Conservation (phyloP, 1,140 invertebrate genomes). For the Anagrus nilaparvatae region DNA sequence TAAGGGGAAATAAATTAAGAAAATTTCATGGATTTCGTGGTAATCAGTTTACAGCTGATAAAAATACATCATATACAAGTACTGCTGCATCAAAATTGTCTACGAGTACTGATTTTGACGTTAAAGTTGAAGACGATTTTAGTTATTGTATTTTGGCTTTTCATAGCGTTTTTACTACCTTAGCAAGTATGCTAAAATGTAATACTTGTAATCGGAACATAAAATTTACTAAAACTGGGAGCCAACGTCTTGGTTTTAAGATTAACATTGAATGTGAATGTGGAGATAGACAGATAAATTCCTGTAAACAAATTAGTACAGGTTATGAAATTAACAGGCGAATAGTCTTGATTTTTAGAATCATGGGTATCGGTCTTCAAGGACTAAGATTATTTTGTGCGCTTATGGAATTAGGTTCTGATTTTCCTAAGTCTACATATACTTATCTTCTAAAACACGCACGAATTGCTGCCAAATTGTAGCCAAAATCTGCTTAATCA, state of each 20-base stretch:
- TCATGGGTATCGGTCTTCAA: slow-evolving; percentile 7
- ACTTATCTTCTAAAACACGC: slow-evolving; percentile 4
- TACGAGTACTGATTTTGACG: neutral
- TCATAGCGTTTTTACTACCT: slow-evolving; percentile 5
- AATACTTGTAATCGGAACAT: slow-evolving; percentile 1
- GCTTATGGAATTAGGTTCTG: slow-evolving; percentile 7
- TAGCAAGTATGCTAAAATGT: slow-evolving; percentile 5
- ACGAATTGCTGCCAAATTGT: slow-evolving; percentile 5
- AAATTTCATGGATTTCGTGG: too few relatives aligned
- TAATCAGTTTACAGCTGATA: slow-evolving; percentile 1
- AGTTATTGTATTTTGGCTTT: slow-evolving; percentile 10
- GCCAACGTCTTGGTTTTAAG: neutral
- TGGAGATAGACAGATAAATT: slow-evolving; percentile 5
- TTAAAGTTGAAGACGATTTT: too few relatives aligned
- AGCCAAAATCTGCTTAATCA: slow-evolving; percentile 5
- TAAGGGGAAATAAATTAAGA: too few relatives aligned
- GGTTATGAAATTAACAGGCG: slow-evolving; percentile 9
- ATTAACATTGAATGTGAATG: slow-evolving; percentile 1
- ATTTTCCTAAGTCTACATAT: slow-evolving; percentile 7
- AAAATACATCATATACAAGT: neutral
- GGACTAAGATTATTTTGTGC: slow-evolving; percentile 9
- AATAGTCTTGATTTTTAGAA: slow-evolving; percentile 6
- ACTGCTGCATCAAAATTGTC: slow-evolving; percentile 11
- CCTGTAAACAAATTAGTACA: slow-evolving; percentile 2
- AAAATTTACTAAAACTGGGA: neutral